Evolutionary conservation across 2,888 invertebrate species (phyloP).

Genomic region (Drosophila falleni): DNA sequence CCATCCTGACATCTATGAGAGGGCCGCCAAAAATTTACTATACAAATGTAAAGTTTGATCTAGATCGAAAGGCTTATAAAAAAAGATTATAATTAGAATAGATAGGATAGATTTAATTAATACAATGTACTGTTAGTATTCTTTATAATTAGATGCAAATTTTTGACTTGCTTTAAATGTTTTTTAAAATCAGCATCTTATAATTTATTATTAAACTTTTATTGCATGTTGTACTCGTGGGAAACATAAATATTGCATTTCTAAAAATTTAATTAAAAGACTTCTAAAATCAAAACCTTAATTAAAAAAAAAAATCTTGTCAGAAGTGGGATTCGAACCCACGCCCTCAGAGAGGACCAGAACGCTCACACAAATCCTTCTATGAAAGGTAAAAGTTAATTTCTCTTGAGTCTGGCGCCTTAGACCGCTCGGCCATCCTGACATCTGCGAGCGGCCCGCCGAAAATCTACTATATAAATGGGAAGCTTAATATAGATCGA

Average conservation of each 20-base stretch:
- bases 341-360: conserved; percentile 76
- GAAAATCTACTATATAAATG: neutral
- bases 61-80: neutral
- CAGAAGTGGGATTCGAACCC: conserved; percentile 76
- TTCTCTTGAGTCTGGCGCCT: conserved; percentile 83
- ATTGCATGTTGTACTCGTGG: neutral
- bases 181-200: too few species aligned
- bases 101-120: neutral
- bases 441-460: conserved; percentile 32
- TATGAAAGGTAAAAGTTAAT: conserved; percentile 58
- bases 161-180: neutral
- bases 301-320: conserved; percentile 39
- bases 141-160: neutral
- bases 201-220: too few species aligned
- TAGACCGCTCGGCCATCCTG: conserved; percentile 85
- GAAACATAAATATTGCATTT: neutral
- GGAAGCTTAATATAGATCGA: neutral
- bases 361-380: conserved; percentile 53
- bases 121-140: neutral
- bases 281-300: neutral
- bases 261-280: neutral
- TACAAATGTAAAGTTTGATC: neutral
- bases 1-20: conserved; percentile 77
- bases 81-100: neutral
- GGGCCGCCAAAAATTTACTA: neutral